Evolutionary conservation across 2,888 invertebrate species (phyloP).

Genomic region (Adineta ricciae): DNA sequence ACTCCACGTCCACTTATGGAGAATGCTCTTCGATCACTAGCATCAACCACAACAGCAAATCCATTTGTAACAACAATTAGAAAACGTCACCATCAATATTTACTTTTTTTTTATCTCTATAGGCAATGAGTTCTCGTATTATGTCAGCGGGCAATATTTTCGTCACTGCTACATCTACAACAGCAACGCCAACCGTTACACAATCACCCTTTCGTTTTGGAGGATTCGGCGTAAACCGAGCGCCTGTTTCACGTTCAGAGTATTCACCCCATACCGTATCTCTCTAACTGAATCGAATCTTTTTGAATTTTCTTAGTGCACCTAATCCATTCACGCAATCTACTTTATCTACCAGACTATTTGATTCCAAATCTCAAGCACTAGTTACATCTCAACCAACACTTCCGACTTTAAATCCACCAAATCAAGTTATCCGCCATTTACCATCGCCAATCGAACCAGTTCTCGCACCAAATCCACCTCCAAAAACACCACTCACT

Average conservation of each 20-base stretch:
- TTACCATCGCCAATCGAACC: not conserved
- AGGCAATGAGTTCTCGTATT: not conserved
- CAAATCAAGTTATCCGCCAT: not conserved
- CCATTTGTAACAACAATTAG: not conserved
- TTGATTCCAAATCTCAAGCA: not conserved
- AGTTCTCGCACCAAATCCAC: not conserved
- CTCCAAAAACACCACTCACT: not conserved
- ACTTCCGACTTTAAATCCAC: not conserved
- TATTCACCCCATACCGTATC: not conserved
- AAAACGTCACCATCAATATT: too few species aligned
- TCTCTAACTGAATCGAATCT: not conserved
- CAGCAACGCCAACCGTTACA: not conserved
- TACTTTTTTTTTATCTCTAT: not conserved
- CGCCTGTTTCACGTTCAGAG: not conserved
- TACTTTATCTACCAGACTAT: not conserved
- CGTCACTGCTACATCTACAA: not conserved
- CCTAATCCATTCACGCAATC: not conserved
- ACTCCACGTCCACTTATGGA: not conserved
- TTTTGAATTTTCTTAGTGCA: not conserved
- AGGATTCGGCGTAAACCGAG: not conserved
- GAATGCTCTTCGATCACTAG: not conserved
- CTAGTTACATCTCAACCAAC: not conserved
- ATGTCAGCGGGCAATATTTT: not conserved
- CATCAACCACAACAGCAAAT: not conserved
- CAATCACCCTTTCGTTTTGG: not conserved